phyloP scores from a whole-genome alignment of 2,797 vertebrate species.

The Phrynocephalus vlangalii region DNA sequence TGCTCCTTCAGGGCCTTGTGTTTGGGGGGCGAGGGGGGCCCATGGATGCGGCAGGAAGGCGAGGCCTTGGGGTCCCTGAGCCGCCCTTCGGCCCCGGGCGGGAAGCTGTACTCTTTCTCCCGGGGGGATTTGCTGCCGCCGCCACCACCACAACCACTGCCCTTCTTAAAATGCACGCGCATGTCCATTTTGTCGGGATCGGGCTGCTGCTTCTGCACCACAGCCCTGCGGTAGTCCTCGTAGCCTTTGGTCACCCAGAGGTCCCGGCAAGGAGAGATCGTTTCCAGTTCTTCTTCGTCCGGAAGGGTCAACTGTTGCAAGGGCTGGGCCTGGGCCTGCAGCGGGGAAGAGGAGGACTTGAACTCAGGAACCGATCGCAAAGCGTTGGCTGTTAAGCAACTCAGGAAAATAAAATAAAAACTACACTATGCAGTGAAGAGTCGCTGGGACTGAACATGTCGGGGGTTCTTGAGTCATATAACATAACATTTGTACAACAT shows the following conservation, averaged over 20 bases:
- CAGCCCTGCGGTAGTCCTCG: constrained; percentile 88
- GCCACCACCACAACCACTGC: neutral
- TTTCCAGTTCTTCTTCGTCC: constrained; percentile 85
- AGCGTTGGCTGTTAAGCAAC: neutral
- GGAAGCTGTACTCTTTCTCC: constrained; percentile 76
- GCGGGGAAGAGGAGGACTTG: constrained; percentile 39
- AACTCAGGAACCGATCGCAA: neutral
- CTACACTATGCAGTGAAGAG: too few relatives aligned
- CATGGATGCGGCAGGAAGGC: constrained; percentile 78
- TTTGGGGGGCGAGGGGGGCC: constrained; percentile 40
- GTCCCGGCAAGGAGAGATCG: constrained; percentile 82
- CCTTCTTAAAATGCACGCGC: constrained; percentile 89
- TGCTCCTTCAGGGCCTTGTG: constrained; percentile 44
- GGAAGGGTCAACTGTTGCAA: constrained; percentile 84
- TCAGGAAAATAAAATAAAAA: too few relatives aligned
- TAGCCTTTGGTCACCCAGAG: constrained; percentile 89
- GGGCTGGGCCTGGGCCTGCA: constrained; percentile 75
- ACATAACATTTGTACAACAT: too few relatives aligned
- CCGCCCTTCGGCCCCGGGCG: constrained; percentile 66
- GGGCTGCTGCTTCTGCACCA: constrained; percentile 80
- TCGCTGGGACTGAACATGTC: too few relatives aligned
- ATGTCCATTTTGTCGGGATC: constrained; percentile 83
- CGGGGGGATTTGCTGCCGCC: constrained; percentile 53
- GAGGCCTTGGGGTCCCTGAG: constrained; percentile 61
- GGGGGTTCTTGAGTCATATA: too few relatives aligned